Evolutionary conservation across 2,113 vertebrate species (phyloP), one percentile per base, ranked within the genome.

Genomic region (Ceyx cyanopectus): DNA sequence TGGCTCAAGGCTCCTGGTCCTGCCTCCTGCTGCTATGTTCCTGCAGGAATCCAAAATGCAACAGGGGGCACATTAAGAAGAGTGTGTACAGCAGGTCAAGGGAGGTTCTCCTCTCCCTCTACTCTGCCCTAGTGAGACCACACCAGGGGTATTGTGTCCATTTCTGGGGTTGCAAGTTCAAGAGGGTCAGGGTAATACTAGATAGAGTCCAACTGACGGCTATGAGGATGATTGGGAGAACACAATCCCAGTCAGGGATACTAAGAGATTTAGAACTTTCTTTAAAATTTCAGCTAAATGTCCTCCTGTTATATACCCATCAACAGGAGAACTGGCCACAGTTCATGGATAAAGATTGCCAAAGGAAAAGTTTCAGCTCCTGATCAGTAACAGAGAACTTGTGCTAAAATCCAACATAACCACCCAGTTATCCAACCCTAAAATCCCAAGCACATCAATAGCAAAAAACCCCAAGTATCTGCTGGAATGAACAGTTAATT

Each of bases 401-500:
- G 76, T 53, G 82, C 79, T 83, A 87, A 93, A 95, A 96, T 83
- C 76, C 81, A 94, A 62, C 48, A 92, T 87, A 87, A 92, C 45
- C 91, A 87, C 40, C 61, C 63, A 58, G 74, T 93, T 93, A 95
- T 5, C 24, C 68, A 93, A 96, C 57, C 40, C 74, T 94, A 89
- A 77, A 94, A 81, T 92, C 48, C 61, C 65, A 82, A 89, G 81
- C 72, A 91, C 68, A 93, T 82, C 32, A 53, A 76, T 6, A 92
- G 87, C 53, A 85, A 89, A 92, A 74, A 14, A 41, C 0, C 41
- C 74, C 65, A 93, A 84, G 65, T 92, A 92, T 89, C 85, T 61
- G 79, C 87, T 77, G 68, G 87, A 93, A 91, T 92, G 87, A 95
- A 94, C 75, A 74, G 94, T 87, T 92, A 96, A 88, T 94, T 89